Percentiles rank a stretch among this genome's conserved stretches.
Evolutionary conservation across 2,113 vertebrate species (phyloP).

Genomic region (Phylloscopus whistleri): DNA sequence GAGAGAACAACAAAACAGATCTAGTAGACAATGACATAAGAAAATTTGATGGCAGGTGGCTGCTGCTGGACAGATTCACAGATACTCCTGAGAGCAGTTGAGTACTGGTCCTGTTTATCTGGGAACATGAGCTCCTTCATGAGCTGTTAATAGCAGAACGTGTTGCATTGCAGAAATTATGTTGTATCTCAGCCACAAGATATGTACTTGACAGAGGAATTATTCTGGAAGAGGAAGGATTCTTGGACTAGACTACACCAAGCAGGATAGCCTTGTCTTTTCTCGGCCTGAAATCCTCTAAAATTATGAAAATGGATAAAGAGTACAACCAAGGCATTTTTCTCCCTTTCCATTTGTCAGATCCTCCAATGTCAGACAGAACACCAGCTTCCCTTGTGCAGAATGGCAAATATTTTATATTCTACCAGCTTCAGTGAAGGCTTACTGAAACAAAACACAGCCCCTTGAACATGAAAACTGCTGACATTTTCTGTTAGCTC

Average conservation of each 20-base stretch:
- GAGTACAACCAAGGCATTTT: neutral
- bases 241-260: neutral
- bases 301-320: neutral
- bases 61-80: neutral
- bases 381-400: neutral
- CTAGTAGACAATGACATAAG: neutral
- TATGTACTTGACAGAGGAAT: neutral
- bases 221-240: neutral
- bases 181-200: neutral
- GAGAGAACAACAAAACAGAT: neutral
- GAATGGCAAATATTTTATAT: neutral
- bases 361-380: neutral
- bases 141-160: neutral
- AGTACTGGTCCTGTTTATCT: neutral
- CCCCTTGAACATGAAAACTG: neutral
- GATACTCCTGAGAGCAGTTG: neutral
- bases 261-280: neutral
- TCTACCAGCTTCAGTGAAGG: neutral
- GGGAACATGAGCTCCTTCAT: neutral
- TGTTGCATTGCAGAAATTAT: neutral
- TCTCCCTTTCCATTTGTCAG: neutral
- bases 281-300: neutral
- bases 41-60: neutral
- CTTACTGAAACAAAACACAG: conserved; percentile 2
- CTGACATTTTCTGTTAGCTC: conserved; percentile 28